Base-by-base conservation (phyloP, 2,888 invertebrate species). In the Timandra comae region DNA sequence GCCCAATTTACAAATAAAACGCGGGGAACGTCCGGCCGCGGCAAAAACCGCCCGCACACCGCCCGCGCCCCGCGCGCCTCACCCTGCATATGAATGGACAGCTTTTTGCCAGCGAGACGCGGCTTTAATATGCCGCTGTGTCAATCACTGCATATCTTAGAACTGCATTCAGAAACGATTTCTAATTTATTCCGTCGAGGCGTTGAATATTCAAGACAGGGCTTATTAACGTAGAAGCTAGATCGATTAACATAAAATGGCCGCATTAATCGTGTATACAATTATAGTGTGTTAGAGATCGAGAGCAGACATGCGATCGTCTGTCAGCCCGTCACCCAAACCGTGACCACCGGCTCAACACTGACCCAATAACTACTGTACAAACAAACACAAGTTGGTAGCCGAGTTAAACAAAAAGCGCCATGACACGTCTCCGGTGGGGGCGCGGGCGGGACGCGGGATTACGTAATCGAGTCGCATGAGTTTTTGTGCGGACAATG, bases 1-100 rank as follows among this genome's bases (percentile, higher is more conserved):
- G 68, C 77, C 78, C 82, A 78, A 82, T 79, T 81, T 80, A 81
- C 80, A 84, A 79, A 81, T 77, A 80, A 79, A 79, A 74, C 78
- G 71, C 76, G 67, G 68, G 74, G 79, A 77, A 78, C 80, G 80
- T 81, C 82, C 76, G 81, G 71, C 72, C 56, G 22, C 50, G 38
- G 68, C 79, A 80, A 82, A 80, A 82, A 82, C 74, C 67, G 66
- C 57, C 72, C 76, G 70, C 75, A 55, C 67, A 60, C 57, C 64
- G 22, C 29, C 22, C 12, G 29, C 29, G 33, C 21, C 29, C 31
- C 20, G 29, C 34, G 29, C 19, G 31, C 10, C 8, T 29, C 63
- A 58, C 70, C 54, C 71, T 69, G 82, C 81, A 81, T 82, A 81
- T 82, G 76, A 82, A 81, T 82, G 81, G 82, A 63, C 52, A 54